These are phyloP conservation scores for Ochotona curzoniae DNA, from an alignment of 2,113 vertebrate genomes.

Conservation along the genomic window DNA sequence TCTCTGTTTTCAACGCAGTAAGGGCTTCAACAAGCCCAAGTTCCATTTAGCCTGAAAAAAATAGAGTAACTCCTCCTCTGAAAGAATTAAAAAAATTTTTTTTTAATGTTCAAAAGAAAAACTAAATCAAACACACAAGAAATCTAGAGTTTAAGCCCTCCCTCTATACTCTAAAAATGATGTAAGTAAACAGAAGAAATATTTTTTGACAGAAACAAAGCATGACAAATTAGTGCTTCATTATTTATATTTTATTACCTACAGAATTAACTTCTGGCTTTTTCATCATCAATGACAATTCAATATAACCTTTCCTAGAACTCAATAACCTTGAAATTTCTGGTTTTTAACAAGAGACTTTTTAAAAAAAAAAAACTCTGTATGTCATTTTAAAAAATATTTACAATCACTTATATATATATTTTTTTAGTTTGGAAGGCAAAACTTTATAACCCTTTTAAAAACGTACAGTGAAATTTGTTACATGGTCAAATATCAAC, in stretches of 20 bases:
- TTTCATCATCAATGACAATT: constrained; percentile 46
- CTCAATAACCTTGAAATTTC: not conserved
- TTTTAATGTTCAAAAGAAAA: constrained; percentile 39
- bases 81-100: not conserved
- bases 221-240: not conserved
- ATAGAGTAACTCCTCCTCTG: constrained; percentile 9
- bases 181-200: constrained; percentile 35
- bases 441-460: constrained; percentile 57
- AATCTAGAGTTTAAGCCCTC: not conserved
- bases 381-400: constrained; percentile 8
- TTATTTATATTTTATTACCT: constrained; percentile 59
- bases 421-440: constrained; percentile 16
- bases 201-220: constrained; percentile 49
- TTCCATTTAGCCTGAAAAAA: constrained; percentile 60
- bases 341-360: constrained; percentile 24
- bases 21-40: not conserved
- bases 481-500: constrained; percentile 18
- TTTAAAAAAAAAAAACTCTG: not conserved
- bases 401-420: constrained; percentile 19
- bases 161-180: constrained; percentile 50
- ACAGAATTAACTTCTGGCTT: constrained; percentile 59
- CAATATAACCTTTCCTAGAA: constrained; percentile 24
- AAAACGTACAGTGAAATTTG: constrained; percentile 41
- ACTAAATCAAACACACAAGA: constrained; percentile 28
- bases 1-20: constrained; percentile 35